Base-by-base conservation (phyloP, 2,797 vertebrate species). In the Myotis planiceps region DNA sequence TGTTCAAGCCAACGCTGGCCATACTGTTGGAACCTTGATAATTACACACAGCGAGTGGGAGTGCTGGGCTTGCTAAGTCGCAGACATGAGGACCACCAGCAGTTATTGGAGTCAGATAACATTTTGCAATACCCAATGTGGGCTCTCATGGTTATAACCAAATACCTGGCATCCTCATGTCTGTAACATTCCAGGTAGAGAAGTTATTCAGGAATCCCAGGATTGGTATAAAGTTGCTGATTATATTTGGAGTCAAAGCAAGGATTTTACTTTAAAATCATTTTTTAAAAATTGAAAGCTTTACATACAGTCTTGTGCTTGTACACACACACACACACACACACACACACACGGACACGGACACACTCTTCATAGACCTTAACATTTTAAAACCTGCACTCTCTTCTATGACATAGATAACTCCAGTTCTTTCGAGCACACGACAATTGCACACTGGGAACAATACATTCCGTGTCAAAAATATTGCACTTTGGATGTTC, bases 201-300 rank as follows among this genome's bases (percentile, higher is more conserved):
- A 72, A 60, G 51, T 96, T 95, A 85, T 82, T 97, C 72, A 85
- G 65, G 60, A 75, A 95, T 96, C 97, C 96, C 88, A 96, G 55
- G 37, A 95, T n/a, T 80, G 25, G 47, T 39, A 93, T 53, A 86
- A 97, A 97, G 53, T 76, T 96, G 37, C 51, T 93, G 74, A 68
- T 91, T 79, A 65, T 93, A 79, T 94, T 88, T 88, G 42, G 14
- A 89, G 92, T 97, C 91, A 95, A 96, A 60, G 63, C 93, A 97
- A 95, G 21, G 66, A 97, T 97, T 97, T 97, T 95, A 94, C 84
- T 97, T 97, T 97, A 94, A 98, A 97, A 94, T 97, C 85, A 29
- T 76, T 32, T 49, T 76, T 76, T 23, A 14, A 78, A 76, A 95
- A 86, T 10, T 66, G 94, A 88, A 97, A 93, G 21, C 58, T 88